Conservation (phyloP, 1,140 invertebrate species). For the Atta colombica region DNA sequence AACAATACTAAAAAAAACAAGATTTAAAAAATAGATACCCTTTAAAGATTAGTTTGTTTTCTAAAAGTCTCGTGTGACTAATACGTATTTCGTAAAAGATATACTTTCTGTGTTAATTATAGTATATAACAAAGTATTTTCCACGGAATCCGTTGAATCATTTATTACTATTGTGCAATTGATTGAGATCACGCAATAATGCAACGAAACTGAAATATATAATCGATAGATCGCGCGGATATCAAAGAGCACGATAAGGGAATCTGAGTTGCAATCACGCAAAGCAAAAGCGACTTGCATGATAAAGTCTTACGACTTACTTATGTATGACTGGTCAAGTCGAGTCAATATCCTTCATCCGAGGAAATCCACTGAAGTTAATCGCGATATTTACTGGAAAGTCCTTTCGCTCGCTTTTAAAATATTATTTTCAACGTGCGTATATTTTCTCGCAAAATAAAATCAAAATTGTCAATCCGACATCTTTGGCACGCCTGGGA, state of each 20-base stretch:
- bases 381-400: background rate
- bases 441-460: background rate
- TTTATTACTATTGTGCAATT: background rate
- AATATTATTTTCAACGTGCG: background rate
- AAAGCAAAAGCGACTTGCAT: conserved; percentile 35
- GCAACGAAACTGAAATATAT: conserved; percentile 28
- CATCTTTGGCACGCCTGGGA: background rate
- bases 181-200: conserved; percentile 22
- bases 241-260: conserved; percentile 41
- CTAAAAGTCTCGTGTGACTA: background rate
- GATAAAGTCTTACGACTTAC: conserved; percentile 53
- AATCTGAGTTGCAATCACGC: conserved; percentile 62
- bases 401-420: background rate
- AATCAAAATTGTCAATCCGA: background rate
- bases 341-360: conserved; percentile 33
- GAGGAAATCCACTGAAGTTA: conserved; percentile 3
- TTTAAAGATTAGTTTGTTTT: background rate
- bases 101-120: background rate
- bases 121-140: background rate
- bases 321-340: conserved; percentile 45
- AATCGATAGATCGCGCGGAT: conserved; percentile 52
- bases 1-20: no score
- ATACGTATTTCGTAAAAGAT: background rate
- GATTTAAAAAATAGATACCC: no score
- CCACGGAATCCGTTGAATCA: background rate